Conservation (phyloP, 2,797 vertebrate species). For the Myoxocephalus aenaeus region DNA sequence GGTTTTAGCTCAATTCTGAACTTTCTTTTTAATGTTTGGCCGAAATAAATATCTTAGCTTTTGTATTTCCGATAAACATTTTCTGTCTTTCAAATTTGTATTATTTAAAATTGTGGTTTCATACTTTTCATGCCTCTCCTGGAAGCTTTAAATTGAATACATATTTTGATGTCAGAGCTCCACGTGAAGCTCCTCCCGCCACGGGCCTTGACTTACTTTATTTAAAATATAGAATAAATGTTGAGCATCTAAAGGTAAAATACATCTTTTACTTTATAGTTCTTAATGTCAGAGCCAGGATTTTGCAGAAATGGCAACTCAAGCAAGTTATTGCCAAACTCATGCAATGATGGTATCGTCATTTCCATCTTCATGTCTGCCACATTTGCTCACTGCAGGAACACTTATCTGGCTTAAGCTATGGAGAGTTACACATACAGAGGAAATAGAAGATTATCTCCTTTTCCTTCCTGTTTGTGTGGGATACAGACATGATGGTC, state of each 20-base stretch:
- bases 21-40: not conserved
- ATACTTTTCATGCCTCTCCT: constrained; percentile 5
- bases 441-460: constrained; percentile 46
- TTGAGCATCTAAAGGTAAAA: not conserved
- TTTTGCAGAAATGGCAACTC: not conserved
- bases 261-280: not conserved
- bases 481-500: constrained; percentile 15
- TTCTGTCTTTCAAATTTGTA: constrained; percentile 12
- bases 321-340: not conserved
- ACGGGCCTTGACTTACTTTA: not conserved
- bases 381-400: not conserved
- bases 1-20: constrained; percentile 6
- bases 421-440: not conserved
- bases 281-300: not conserved
- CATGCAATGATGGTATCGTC: not conserved
- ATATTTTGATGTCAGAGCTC: constrained; percentile 5
- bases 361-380: not conserved
- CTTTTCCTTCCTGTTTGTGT: constrained; percentile 59
- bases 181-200: not conserved
- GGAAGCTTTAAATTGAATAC: constrained; percentile 28
- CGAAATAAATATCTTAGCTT: not conserved
- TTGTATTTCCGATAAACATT: not conserved
- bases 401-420: not conserved
- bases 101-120: not conserved
- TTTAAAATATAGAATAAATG: not conserved